Percentiles rank a stretch among this genome's conserved stretches.
Conservation (phyloP, 2,113 vertebrate species). For the Arizona elegans region DNA sequence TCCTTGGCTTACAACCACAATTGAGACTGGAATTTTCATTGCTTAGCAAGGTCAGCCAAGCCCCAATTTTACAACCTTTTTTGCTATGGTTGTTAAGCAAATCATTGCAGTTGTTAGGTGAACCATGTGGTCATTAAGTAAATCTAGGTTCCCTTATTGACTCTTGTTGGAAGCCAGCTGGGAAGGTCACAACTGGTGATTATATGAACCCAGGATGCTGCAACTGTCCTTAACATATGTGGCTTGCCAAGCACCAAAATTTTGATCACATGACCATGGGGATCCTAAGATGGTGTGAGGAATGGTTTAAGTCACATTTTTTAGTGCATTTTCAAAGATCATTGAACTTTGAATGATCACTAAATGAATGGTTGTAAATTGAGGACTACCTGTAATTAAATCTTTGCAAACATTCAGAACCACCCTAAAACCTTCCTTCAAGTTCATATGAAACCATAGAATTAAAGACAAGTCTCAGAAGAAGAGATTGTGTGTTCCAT, state of each 20-base stretch:
- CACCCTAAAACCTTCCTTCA: not conserved
- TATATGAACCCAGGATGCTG: not conserved
- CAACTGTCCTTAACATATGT: not conserved
- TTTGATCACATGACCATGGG: not conserved
- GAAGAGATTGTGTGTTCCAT: not conserved
- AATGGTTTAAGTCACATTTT: not conserved
- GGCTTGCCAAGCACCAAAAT: not conserved
- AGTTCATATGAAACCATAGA: conserved; percentile 10
- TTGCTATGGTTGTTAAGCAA: not conserved
- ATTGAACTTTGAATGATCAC: not conserved
- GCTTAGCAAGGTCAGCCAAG: not conserved
- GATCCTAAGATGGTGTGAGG: not conserved
- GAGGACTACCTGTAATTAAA: not conserved
- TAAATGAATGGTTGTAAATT: not conserved
- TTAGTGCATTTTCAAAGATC: not conserved
- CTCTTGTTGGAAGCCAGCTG: not conserved
- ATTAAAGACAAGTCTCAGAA: not conserved
- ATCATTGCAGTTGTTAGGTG: not conserved
- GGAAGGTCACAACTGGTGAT: not conserved
- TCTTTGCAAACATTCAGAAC: not conserved
- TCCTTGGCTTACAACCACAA: not conserved
- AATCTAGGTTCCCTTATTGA: not conserved
- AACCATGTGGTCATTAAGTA: not conserved
- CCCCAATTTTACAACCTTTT: not conserved
- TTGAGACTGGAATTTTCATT: not conserved